Percentiles rank a stretch among this genome's conserved stretches.
phyloP scores from a whole-genome alignment of 2,888 invertebrate species.

The Amorpha juglandis region DNA sequence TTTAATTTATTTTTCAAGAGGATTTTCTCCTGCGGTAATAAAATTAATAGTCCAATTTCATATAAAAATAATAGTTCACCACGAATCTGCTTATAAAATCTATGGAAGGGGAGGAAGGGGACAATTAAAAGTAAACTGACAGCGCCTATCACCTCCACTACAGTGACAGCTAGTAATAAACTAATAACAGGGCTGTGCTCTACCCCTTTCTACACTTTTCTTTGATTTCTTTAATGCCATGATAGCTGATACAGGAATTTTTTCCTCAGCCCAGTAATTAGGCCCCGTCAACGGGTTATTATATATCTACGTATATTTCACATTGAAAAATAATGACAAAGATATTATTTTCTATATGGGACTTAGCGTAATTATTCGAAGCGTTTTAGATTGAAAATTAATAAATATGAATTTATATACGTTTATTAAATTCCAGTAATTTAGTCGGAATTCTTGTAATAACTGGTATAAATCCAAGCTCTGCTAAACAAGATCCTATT shows the following conservation, averaged over 20 bases:
- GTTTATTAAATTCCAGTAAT: too few relatives aligned
- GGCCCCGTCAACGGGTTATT: constrained; percentile 54
- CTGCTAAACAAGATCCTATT: too few relatives aligned
- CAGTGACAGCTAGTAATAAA: constrained; percentile 67
- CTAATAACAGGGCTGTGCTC: constrained; percentile 69
- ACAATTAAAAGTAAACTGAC: constrained; percentile 61
- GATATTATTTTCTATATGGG: background rate
- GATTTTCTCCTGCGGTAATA: too few relatives aligned
- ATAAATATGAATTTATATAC: too few relatives aligned
- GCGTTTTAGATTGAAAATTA: background rate
- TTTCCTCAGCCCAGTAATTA: constrained; percentile 68
- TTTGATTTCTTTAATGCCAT: constrained; percentile 71
- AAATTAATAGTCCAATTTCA: background rate
- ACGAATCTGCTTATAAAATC: constrained; percentile 13
- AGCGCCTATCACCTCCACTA: constrained; percentile 61
- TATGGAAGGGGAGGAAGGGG: constrained; percentile 37
- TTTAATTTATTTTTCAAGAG: too few relatives aligned
- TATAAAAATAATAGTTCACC: too few relatives aligned
- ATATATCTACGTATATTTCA: constrained; percentile 32
- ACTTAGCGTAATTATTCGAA: background rate
- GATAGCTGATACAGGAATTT: constrained; percentile 49
- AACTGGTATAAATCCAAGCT: too few relatives aligned
- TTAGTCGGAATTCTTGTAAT: too few relatives aligned
- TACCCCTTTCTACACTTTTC: constrained; percentile 74
- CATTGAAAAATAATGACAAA: constrained; percentile 18